A percentile compares a stretch with the other conserved stretches of the same genome.
Conservation (phyloP, 2,113 vertebrate species). For the Aspiorhynchus laticeps region DNA sequence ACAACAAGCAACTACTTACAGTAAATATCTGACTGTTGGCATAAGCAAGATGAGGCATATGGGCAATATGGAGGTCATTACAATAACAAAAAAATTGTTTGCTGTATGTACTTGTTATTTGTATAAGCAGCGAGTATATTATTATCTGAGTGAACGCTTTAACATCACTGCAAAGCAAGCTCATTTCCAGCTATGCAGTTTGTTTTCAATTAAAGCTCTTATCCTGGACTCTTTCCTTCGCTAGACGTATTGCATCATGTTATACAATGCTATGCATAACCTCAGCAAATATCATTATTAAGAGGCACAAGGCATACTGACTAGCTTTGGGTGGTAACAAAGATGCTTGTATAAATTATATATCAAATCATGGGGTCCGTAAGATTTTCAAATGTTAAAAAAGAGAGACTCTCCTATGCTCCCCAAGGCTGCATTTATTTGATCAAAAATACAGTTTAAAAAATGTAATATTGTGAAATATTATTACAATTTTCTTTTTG, state of each 20-base stretch:
- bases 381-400: too few species aligned
- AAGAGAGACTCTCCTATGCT: too few species aligned
- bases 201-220: not conserved
- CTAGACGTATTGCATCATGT: not conserved
- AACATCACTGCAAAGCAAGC: too few species aligned
- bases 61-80: not conserved
- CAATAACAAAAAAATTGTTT: not conserved
- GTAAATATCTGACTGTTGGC: slow-evolving; percentile 8
- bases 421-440: too few species aligned
- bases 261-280: not conserved
- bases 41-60: too few species aligned
- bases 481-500: not conserved
- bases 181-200: too few species aligned
- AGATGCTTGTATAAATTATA: too few species aligned
- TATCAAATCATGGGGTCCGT: too few species aligned
- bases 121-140: not conserved
- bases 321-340: not conserved
- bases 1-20: slow-evolving; percentile 4
- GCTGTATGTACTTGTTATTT: not conserved
- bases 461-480: not conserved
- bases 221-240: not conserved
- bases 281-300: not conserved
- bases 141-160: not conserved
- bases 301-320: not conserved
- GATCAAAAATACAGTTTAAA: too few species aligned